These are phyloP conservation scores for Callyntrura sp. DNA, from an alignment of 2,888 invertebrate genomes.

Conservation along the genomic window DNA sequence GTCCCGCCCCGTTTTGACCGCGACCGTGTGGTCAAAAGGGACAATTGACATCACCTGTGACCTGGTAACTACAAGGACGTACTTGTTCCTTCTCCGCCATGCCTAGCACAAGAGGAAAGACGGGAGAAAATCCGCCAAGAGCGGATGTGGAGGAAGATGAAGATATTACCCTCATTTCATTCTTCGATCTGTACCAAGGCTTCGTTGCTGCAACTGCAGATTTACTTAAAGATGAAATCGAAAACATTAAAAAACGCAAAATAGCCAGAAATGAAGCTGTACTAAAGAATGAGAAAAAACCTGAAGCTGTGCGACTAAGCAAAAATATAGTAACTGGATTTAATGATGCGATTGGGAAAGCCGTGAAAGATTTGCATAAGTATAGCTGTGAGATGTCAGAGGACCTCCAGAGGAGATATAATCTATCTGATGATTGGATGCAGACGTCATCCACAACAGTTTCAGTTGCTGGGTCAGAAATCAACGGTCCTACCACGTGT, in stretches of 20 bases:
- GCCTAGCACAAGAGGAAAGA: background rate
- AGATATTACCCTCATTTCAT: slow-evolving; percentile 2
- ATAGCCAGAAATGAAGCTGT: background rate
- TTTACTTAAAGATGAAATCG: slow-evolving; percentile 56
- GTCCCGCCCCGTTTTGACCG: too few relatives aligned
- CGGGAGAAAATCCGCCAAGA: background rate
- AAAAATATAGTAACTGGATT: slow-evolving; percentile 59
- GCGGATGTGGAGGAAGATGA: background rate
- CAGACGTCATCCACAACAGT: slow-evolving; percentile 3
- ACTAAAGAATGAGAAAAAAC: slow-evolving; percentile 46
- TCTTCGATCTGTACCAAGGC: slow-evolving; percentile 31
- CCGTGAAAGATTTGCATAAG: slow-evolving; percentile 53
- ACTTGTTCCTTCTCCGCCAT: too few relatives aligned
- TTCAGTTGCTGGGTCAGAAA: slow-evolving; percentile 51
- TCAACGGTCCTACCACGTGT: slow-evolving; percentile 34
- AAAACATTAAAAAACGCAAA: slow-evolving; percentile 30
- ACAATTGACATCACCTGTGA: too few relatives aligned
- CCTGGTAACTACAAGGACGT: too few relatives aligned
- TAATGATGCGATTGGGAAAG: slow-evolving; percentile 53
- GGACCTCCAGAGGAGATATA: slow-evolving; percentile 55
- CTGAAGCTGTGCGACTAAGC: slow-evolving; percentile 22
- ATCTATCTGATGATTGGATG: slow-evolving; percentile 59
- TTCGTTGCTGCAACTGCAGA: slow-evolving; percentile 46
- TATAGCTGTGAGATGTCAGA: slow-evolving; percentile 35
- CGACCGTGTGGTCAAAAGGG: too few relatives aligned